Percentiles rank a stretch among this genome's conserved stretches.
These are phyloP conservation scores for Pissodes strobi DNA, from an alignment of 1,140 invertebrate genomes.

Conservation along the genomic window DNA sequence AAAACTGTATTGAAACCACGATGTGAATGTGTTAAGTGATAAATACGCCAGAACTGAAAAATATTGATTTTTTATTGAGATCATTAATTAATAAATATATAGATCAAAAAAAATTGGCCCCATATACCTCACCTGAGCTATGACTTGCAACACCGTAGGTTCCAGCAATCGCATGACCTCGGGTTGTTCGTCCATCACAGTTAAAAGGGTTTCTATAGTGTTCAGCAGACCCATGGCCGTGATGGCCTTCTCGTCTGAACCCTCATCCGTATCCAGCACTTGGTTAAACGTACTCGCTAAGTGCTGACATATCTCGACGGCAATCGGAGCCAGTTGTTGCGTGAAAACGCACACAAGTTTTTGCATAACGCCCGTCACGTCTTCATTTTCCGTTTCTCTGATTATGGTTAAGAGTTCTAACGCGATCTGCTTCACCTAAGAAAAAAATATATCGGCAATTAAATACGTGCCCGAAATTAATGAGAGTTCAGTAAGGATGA, in stretches of 20 bases:
- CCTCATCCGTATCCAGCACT: slow-evolving; percentile 83
- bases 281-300: slow-evolving; percentile 90
- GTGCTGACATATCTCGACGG: slow-evolving; percentile 93
- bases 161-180: slow-evolving; percentile 89
- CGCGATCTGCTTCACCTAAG: slow-evolving; percentile 68
- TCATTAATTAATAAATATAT: too few species aligned
- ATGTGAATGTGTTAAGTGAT: too few species aligned
- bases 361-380: slow-evolving; percentile 94
- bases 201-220: slow-evolving; percentile 94
- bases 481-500: too few species aligned
- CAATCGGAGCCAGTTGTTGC: slow-evolving; percentile 89
- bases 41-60: too few species aligned
- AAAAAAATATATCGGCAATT: too few species aligned
- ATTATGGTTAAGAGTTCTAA: slow-evolving; percentile 90
- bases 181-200: slow-evolving; percentile 91
- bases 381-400: slow-evolving; percentile 96
- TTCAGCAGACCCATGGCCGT: slow-evolving; percentile 96
- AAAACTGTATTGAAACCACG: too few species aligned
- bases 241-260: slow-evolving; percentile 94
- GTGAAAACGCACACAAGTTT: slow-evolving; percentile 92
- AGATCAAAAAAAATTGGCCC: too few species aligned
- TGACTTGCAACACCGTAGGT: slow-evolving; percentile 90
- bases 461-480: too few species aligned
- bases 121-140: slow-evolving; percentile 70
- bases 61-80: too few species aligned